These are phyloP conservation scores for Amorpha juglandis DNA, from an alignment of 2,888 invertebrate genomes.

Conservation along the genomic window DNA sequence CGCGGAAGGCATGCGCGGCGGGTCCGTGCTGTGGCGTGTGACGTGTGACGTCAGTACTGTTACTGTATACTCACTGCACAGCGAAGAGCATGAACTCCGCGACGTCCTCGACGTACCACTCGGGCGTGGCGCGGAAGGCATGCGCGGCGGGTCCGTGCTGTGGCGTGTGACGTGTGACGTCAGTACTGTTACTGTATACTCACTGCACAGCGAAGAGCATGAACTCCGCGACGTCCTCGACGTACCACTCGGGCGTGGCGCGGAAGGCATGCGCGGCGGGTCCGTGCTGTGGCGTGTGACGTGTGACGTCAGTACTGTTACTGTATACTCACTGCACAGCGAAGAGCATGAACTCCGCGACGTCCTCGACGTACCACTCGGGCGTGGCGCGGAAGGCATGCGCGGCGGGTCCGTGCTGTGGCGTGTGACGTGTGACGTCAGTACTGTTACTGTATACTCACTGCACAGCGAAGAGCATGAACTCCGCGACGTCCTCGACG, in stretches of 20 bases:
- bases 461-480: conserved; percentile 96
- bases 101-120: conserved; percentile 99
- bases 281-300: conserved; percentile 86
- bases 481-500: conserved; percentile 98
- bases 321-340: conserved; percentile 91
- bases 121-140: conserved; percentile 95
- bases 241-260: conserved; percentile 98
- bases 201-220: conserved; percentile 96
- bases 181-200: conserved; percentile 84
- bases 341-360: conserved; percentile 97
- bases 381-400: conserved; percentile 94
- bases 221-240: conserved; percentile 98
- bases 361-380: conserved; percentile 99
- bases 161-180: conserved; percentile 87
- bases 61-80: conserved; percentile 89
- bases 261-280: conserved; percentile 85
- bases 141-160: conserved; percentile 60
- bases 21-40: conserved; percentile 85
- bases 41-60: conserved; percentile 86
- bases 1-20: conserved; percentile 87
- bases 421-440: conserved; percentile 88
- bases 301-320: conserved; percentile 85
- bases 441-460: conserved; percentile 84
- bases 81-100: conserved; percentile 97
- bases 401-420: conserved; percentile 66